Evolutionary conservation across 2,797 vertebrate species (phyloP), one percentile per base, ranked within the genome.

Genomic region (Lateolabrax maculatus): DNA sequence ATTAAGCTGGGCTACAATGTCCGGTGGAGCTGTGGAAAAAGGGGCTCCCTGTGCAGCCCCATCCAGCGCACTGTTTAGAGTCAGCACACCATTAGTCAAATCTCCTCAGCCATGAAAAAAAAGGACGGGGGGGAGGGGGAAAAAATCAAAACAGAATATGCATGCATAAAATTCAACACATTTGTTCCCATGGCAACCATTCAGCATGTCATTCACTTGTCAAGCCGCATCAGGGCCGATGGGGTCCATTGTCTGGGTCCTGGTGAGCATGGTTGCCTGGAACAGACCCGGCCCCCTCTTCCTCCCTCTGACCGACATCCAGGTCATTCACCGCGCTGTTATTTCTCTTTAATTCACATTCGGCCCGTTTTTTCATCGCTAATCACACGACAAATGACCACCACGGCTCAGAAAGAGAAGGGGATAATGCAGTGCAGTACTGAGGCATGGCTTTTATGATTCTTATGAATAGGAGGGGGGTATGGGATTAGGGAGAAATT

Each of bases 141-240:
- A 31, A 36, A 60, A 89, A 88, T 89, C 84, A 89, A 93, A 93
- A 93, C 90, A 96, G 96, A 97, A 97, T 97, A 97, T 97, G 96
- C 97, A 98, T 98, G 97, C 97, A 99, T 99, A 98, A 98, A 94
- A 97, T 97, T 96, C 94, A 94, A 98, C 97, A 98, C 97, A 98
- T 99, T 98, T 98, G 98, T 99, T 97, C 90, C 97, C 97, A 98
- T 97, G 96, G 98, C 90, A 98, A 99, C 98, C 96, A 97, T 98
- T 99, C 97, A 98, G 96, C 95, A 95, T 97, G 97, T 98, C 97
- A 98, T 98, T 98, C 97, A 97, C 96, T 96, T 98, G 98, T 99
- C 98, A 98, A 97, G 96, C 96, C 93, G 95, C 97, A 98, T 99
- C 97, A 99, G 97, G 95, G 95, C 95, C 97, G 96, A 98, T 95